Evolutionary conservation across 1,140 invertebrate genomes (phyloP), one percentile per base, ranked within the genome.

Genomic region (Magallana ariakensis): DNA sequence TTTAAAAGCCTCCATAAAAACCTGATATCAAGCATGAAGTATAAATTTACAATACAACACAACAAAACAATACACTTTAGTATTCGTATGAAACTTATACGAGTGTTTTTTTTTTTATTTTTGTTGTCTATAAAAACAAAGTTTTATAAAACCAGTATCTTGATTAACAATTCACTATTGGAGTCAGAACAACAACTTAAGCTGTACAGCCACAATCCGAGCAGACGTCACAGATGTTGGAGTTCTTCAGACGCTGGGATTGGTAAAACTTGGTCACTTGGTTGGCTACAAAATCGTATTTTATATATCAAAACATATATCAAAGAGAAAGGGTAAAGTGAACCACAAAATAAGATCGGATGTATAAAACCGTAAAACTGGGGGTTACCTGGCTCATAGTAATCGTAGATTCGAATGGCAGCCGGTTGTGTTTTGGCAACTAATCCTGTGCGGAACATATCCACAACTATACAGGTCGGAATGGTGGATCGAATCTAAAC

Each of bases 351-450:
- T 46, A 46, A 46, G 33, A 2, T 46, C 33, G 5, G 33, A 0
- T 46, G 1, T 46, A 46, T 46, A 46, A 46, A 46, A 46, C 33
- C 33, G 33, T 46, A 46, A 46, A 46, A 46, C 33, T 46, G 1
- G 33, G 13, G n/a, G 11, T 75, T 95, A 97, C 97, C 96, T 91
- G 96, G 97, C 93, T 98, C 97, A 92, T 98, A 99, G 94, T 98
- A 98, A 93, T 99, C 98, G 89, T 98, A 98, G 89, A 98, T 96
- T n/a, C 96, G 95, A 26, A 98, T 97, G 55, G 97, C 96, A 33
- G 97, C 97, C 19, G 97, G 97, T 91, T 97, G 96, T 92, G 98
- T 97, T 92, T 97, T 97, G 4, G 97, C 97, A 2, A 98, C 97
- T 95, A 97, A 97, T 89, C 97, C 97, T 7, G 97, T 97, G 92